phyloP scores from a whole-genome alignment of 2,797 vertebrate genomes.

The Lutjanus campechanus region DNA sequence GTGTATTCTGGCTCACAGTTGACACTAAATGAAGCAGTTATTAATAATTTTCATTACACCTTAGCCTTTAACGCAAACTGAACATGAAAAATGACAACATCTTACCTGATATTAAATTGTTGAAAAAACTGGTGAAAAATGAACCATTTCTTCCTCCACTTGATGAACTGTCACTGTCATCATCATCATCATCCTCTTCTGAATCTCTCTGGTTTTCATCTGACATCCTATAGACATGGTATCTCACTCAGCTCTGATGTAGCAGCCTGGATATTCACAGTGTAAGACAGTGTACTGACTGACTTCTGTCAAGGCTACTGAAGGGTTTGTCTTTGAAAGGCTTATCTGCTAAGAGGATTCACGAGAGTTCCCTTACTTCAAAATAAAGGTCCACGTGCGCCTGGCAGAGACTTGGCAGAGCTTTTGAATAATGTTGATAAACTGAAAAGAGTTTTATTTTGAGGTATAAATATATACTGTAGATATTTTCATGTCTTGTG shows the following conservation, averaged over 20 bases:
- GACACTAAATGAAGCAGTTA: neutral
- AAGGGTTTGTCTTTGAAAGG: conserved; percentile 25
- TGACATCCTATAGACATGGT: conserved; percentile 36
- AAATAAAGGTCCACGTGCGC: conserved; percentile 40
- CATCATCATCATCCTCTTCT: conserved; percentile 60
- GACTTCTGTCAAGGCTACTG: neutral
- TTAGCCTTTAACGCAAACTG: neutral
- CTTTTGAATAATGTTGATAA: neutral
- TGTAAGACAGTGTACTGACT: neutral
- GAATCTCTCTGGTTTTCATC: conserved; percentile 39
- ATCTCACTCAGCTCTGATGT: neutral
- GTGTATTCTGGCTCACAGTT: neutral
- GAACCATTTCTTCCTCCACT: conserved; percentile 2
- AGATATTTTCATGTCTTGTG: neutral
- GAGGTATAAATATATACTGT: no score
- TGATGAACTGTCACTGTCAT: conserved; percentile 42
- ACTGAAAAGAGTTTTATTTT: neutral
- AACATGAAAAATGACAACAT: neutral
- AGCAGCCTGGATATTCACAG: neutral
- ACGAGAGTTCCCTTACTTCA: conserved; percentile 36
- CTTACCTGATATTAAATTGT: conserved; percentile 68
- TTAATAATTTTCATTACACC: neutral
- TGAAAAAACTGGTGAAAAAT: conserved; percentile 41
- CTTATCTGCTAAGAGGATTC: conserved; percentile 77
- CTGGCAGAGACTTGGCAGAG: neutral